Evolutionary conservation across 2,888 invertebrate species (phyloP).

Genomic region (Mechanitis messenoides): DNA sequence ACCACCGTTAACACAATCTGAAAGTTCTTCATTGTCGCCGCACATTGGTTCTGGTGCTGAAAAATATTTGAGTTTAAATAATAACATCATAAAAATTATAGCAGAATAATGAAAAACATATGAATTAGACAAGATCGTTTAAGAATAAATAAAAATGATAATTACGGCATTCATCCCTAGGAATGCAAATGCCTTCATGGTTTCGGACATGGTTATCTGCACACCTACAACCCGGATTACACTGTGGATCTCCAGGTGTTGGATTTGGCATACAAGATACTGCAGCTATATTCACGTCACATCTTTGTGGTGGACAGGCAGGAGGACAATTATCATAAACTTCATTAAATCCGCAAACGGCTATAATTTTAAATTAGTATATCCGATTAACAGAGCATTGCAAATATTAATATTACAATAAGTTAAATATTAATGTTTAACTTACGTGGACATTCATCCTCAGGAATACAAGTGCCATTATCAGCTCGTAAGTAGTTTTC

Average conservation of each 20-base stretch:
- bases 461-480: slow-evolving; percentile 31
- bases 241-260: slow-evolving; percentile 5
- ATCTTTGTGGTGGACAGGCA: slow-evolving; percentile 14
- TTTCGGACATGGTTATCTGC: slow-evolving; percentile 18
- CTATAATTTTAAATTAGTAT: slow-evolving; percentile 3
- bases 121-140: too few relatives aligned
- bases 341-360: slow-evolving; percentile 16
- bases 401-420: too few relatives aligned
- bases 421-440: background rate
- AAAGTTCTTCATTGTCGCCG: slow-evolving; percentile 32
- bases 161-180: slow-evolving; percentile 25
- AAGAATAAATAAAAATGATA: background rate
- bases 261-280: slow-evolving; percentile 13
- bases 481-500: slow-evolving; percentile 28
- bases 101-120: too few relatives aligned
- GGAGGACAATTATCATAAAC: slow-evolving; percentile 20
- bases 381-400: too few relatives aligned
- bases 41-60: slow-evolving; percentile 23
- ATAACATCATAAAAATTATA: background rate
- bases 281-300: slow-evolving; percentile 12
- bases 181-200: slow-evolving; percentile 23
- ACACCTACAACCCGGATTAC: slow-evolving; percentile 17
- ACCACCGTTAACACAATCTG: slow-evolving; percentile 31
- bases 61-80: background rate
- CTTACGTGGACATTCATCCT: slow-evolving; percentile 29